Base-by-base conservation (phyloP, 2,888 invertebrate genomes). In the Camponotus fellah region DNA sequence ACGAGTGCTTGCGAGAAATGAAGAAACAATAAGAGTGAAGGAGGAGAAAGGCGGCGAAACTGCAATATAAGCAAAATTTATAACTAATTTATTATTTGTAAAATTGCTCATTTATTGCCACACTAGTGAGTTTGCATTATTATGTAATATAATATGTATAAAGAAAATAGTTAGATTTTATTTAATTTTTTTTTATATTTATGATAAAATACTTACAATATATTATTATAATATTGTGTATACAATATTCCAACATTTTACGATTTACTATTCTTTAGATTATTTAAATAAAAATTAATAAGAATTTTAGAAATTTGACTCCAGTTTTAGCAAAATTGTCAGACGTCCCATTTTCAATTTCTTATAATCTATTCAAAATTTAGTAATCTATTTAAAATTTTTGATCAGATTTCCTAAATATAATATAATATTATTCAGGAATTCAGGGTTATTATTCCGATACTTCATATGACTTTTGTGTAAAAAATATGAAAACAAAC, bases 321-420 rank as follows among this genome's bases (percentile, higher is more conserved):
- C 26, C 26, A 26, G 26, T 2, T 53, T n/a, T n/a, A 53, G n/a
- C 17, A 6, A 53, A n/a, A 0, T 53, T 49, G 2, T 2, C 49
- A 53, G n/a, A 53, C 79, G 68, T 85, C 80, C 17, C 69, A 74
- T 88, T 83, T 86, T 81, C 80, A 76, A 87, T 86, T 86, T 88
- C 74, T 79, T 69, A 21, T 76, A 81, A 26, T 72, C n/a, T 74
- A 32, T 53, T 40, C 37, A 34, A 58, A 68, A 74, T 79, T 69
- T 81, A 12, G 21, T 76, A 81, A 26, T 72, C n/a, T 74, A 32
- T 46, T 40, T 26, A 34, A 58, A 68, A 75, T 75, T 74, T 56
- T 83, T 40, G 40, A 66, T 0, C 21, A 10, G 32, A 58, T 76
- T 56, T 69, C 34, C 17, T 8, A 43, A 26, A 66, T n/a, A 12